Conservation (phyloP, 1,140 invertebrate species). For the Brachionus paranguensis region DNA sequence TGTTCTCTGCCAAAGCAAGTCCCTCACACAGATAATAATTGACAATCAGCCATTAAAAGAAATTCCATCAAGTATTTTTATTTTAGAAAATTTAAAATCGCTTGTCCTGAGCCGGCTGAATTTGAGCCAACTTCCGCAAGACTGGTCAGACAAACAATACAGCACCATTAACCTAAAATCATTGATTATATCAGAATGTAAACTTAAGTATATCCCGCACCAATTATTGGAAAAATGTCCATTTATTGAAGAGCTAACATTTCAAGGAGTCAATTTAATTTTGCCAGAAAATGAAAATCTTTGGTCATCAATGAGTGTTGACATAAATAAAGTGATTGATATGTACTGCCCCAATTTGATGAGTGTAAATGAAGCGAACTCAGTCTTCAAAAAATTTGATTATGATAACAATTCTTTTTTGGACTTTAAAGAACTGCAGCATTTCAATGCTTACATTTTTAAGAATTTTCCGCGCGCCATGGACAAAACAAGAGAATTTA, state of each 20-base stretch:
- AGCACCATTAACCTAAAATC: not conserved
- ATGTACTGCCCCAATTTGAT: conserved; percentile 22
- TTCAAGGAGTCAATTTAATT: conserved; percentile 40
- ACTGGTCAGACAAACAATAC: not conserved
- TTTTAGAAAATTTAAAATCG: not conserved
- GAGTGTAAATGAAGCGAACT: not conserved
- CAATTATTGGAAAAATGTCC: not conserved
- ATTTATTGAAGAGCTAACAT: conserved; percentile 3
- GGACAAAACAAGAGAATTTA: not conserved
- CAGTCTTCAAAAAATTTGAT: not conserved
- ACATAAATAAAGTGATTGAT: not conserved
- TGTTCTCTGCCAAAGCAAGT: not conserved
- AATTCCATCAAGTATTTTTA: not conserved
- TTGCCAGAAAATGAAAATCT: conserved; percentile 10
- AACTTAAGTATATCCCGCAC: not conserved
- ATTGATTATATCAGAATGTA: not conserved
- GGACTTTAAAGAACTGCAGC: not conserved
- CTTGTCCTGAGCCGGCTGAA: not conserved
- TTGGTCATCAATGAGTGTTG: not conserved
- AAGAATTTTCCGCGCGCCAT: not conserved
- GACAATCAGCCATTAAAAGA: conserved; percentile 35
- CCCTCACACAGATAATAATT: conserved; percentile 6
- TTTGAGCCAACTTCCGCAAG: not conserved
- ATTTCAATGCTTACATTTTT: conserved; percentile 24
- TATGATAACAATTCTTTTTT: not conserved